Evolutionary conservation across 2,113 vertebrate species (phyloP).

Genomic region (Oncorhynchus keta): DNA sequence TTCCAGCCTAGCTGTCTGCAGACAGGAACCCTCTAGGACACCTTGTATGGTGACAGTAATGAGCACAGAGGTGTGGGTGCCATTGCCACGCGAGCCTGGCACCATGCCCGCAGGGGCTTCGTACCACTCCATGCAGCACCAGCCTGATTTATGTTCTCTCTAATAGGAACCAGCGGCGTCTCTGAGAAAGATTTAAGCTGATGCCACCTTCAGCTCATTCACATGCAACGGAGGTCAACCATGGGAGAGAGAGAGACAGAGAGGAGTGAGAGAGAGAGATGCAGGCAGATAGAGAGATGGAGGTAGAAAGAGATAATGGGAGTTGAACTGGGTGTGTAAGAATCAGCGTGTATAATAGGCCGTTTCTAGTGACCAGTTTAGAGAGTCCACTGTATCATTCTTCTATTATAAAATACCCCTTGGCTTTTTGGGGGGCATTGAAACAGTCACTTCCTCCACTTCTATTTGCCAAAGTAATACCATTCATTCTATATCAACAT

Average conservation of each 20-base stretch:
- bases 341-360: not conserved
- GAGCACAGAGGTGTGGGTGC: slow-evolving; percentile 6
- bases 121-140: not conserved
- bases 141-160: slow-evolving; percentile 28
- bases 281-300: not conserved
- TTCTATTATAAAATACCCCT: not conserved
- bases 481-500: not conserved
- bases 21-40: slow-evolving; percentile 15
- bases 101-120: slow-evolving; percentile 3
- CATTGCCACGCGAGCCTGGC: slow-evolving; percentile 21
- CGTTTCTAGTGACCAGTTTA: not conserved
- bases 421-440: not conserved
- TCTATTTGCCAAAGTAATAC: not conserved
- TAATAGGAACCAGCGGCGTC: slow-evolving; percentile 8
- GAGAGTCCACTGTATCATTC: not conserved
- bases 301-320: not conserved
- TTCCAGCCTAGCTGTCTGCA: slow-evolving; percentile 31
- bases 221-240: slow-evolving; percentile 1
- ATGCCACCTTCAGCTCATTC: slow-evolving; percentile 16
- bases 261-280: not conserved
- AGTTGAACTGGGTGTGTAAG: not conserved
- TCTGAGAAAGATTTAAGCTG: slow-evolving; percentile 9
- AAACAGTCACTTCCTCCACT: not conserved
- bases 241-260: not conserved
- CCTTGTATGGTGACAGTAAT: slow-evolving; percentile 24